Percentiles rank a stretch among this genome's conserved stretches.
Conservation (phyloP, 2,888 invertebrate genomes). For the Trichopoda pennipes region DNA sequence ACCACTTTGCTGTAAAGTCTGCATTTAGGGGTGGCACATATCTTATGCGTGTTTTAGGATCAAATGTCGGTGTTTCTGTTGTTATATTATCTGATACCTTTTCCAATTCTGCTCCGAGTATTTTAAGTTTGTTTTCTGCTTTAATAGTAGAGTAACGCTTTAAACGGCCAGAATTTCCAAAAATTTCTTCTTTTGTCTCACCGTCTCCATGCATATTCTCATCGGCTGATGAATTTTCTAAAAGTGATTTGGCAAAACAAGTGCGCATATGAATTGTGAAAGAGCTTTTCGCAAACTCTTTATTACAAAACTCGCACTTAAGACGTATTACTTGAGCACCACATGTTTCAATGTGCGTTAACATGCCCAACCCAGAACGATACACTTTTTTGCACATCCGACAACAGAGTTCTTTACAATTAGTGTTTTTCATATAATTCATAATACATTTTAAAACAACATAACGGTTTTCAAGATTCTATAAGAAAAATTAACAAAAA, state of each 20-base stretch:
- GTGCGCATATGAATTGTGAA: constrained; percentile 71
- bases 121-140: constrained; percentile 77
- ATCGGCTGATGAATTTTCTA: neutral
- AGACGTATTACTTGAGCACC: constrained; percentile 71
- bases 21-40: constrained; percentile 28
- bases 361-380: constrained; percentile 75
- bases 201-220: neutral
- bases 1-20: constrained; percentile 58
- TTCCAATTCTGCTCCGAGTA: constrained; percentile 70
- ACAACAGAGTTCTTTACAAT: constrained; percentile 72
- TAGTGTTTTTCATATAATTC: constrained; percentile 69
- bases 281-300: constrained; percentile 69
- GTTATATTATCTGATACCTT: neutral
- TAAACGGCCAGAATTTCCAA: constrained; percentile 75
- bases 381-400: constrained; percentile 74
- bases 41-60: constrained; percentile 24
- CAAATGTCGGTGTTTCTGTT: constrained; percentile 5
- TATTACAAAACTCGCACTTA: constrained; percentile 74
- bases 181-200: constrained; percentile 55
- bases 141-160: constrained; percentile 78
- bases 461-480: constrained; percentile 71
- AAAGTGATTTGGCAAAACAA: constrained; percentile 68
- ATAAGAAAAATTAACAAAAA: neutral
- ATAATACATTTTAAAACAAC: constrained; percentile 71
- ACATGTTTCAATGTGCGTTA: constrained; percentile 76